Evolutionary conservation across 2,797 vertebrate species (phyloP), one percentile per base, ranked within the genome.

Genomic region (Spinus olivaceus): DNA sequence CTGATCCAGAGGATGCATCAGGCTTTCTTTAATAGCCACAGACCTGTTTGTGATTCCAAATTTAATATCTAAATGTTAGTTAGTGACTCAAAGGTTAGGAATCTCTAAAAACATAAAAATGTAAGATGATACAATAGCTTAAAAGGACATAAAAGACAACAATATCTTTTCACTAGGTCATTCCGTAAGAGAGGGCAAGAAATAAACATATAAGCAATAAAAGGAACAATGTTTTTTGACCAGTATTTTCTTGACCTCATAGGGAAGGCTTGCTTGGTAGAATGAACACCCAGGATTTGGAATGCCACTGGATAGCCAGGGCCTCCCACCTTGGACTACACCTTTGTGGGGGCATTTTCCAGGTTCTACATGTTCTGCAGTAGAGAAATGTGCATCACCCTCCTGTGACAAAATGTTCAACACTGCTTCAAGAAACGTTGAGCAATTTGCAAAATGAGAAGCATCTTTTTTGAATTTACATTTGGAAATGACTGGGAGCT

Each of bases 61-160:
- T 84, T 81, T 67, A 51, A 22, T 70, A 54, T 56, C 35, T 81
- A 71, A 87, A 74, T 90, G 64, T 53, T 72, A 54, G 18, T 79
- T 88, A 44, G 21, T 86, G 69, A 59, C 66, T 90, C 50, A 86
- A 83, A 83, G 37, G 56, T 71, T 65, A 83, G 16, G 70, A 78
- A 76, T 69, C 80, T 91, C 28, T 61, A 94, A 6, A 10, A 74
- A 65, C 9, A 69, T 46, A 37, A 85, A 89, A 80, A 51, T 65
- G 13, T 47, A 57, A 74, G 53, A 50, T 50, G n/a, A 41, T 42
- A 35, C 5, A 77, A 37, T 17, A 73, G 16, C 30, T 78, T 88
- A 39, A 81, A 85, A 88, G 17, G 20, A 90, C 85, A 57, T 74
- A 77, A 66, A 87, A 64, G 25, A 21, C 6, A 39, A 20, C 8